Evolutionary conservation across 1,140 invertebrate genomes (phyloP).

Genomic region (Drosophila tani): DNA sequence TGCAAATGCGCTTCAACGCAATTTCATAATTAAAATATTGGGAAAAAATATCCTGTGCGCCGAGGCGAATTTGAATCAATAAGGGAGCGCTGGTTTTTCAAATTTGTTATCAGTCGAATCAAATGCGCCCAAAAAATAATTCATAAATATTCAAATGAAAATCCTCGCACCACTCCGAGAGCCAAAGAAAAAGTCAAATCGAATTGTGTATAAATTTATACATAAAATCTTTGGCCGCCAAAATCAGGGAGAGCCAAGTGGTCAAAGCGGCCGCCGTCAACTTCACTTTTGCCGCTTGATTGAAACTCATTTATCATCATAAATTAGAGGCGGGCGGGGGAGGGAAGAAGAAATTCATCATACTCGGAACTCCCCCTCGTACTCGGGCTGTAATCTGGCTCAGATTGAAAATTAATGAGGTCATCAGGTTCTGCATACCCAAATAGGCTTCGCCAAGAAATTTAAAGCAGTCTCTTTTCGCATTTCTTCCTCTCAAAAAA

Average conservation of each 20-base stretch:
- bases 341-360: constrained; percentile 69
- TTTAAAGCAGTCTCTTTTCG: constrained; percentile 15
- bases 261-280: constrained; percentile 49
- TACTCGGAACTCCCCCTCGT: constrained; percentile 28
- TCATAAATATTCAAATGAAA: constrained; percentile 81
- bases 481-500: not conserved
- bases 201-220: constrained; percentile 76
- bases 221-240: constrained; percentile 40
- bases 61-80: constrained; percentile 25
- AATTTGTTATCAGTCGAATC: constrained; percentile 18
- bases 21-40: constrained; percentile 34
- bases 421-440: constrained; percentile 64
- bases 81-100: constrained; percentile 19
- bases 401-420: constrained; percentile 85
- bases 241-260: constrained; percentile 29
- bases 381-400: constrained; percentile 67
- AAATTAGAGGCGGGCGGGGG: constrained; percentile 58
- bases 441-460: constrained; percentile 39
- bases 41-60: not conserved
- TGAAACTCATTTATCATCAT: constrained; percentile 85
- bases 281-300: constrained; percentile 82
- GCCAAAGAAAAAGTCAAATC: constrained; percentile 54
- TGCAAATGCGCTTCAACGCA: constrained; percentile 21
- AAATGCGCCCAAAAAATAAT: constrained; percentile 36
- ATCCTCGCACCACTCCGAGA: constrained; percentile 34